Conservation (phyloP, 2,113 vertebrate species). For the Pangasianodon gigas region DNA sequence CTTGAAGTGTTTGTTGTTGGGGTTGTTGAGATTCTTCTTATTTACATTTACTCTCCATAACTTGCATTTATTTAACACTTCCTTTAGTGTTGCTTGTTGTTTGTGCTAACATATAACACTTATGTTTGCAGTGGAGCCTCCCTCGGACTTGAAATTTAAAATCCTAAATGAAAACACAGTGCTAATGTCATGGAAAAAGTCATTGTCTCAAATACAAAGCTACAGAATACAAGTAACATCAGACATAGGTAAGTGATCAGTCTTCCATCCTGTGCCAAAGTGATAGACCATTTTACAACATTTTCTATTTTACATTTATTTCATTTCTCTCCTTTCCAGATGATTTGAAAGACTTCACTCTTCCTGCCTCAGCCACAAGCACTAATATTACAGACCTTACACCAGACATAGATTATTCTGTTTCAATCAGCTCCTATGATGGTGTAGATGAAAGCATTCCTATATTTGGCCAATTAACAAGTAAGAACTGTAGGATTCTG, state of each 20-base stretch:
- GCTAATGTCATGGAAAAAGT: slow-evolving; percentile 93
- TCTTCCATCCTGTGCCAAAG: not conserved
- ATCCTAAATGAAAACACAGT: slow-evolving; percentile 98
- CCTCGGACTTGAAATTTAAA: slow-evolving; percentile 97
- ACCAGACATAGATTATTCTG: slow-evolving; percentile 87
- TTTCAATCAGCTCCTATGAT: slow-evolving; percentile 87
- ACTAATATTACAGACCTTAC: slow-evolving; percentile 86
- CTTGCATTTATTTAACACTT: slow-evolving; percentile 62
- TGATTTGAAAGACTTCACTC: slow-evolving; percentile 86
- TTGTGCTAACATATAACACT: slow-evolving; percentile 64
- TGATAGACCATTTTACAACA: not conserved
- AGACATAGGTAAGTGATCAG: slow-evolving; percentile 80
- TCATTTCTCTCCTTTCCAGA: slow-evolving; percentile 71
- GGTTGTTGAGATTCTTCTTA: slow-evolving; percentile 81
- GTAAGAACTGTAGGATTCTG: slow-evolving; percentile 73
- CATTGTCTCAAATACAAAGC: slow-evolving; percentile 83
- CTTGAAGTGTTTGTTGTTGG: slow-evolving; percentile 90
- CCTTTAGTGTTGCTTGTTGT: slow-evolving; percentile 20
- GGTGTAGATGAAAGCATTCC: slow-evolving; percentile 89
- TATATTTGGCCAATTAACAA: slow-evolving; percentile 93
- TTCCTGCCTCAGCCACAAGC: slow-evolving; percentile 79
- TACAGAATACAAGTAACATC: slow-evolving; percentile 90
- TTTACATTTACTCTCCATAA: slow-evolving; percentile 64
- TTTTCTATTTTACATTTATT: not conserved
- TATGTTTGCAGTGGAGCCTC: slow-evolving; percentile 91